Evolutionary conservation across 2,113 vertebrate species (phyloP).

Genomic region (Falcunculus frontatus): DNA sequence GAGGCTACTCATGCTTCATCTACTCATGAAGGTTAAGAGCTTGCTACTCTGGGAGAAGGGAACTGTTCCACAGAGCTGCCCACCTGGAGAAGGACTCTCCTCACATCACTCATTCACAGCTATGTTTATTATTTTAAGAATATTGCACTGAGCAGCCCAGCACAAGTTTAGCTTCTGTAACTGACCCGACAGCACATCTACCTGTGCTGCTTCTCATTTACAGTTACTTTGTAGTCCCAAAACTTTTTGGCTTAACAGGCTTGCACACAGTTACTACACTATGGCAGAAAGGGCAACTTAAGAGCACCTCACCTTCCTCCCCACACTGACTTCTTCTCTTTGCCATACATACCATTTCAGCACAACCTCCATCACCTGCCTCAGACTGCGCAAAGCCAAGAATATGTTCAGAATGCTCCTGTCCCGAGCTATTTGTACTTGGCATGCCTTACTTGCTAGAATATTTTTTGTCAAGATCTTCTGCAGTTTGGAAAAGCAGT

Average conservation of each 20-base stretch:
- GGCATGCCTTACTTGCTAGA: accelerated
- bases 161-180: not conserved
- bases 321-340: not conserved
- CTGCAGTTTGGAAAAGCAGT: not conserved
- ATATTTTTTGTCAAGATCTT: not conserved
- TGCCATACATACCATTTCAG: accelerated
- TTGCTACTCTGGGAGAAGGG: accelerated
- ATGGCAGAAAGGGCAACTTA: not conserved
- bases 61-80: not conserved
- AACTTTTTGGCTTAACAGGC: not conserved
- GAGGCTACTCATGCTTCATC: not conserved
- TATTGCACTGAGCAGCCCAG: not conserved
- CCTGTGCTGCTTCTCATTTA: not conserved
- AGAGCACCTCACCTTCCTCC: not conserved
- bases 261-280: not conserved
- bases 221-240: not conserved
- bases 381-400: not conserved
- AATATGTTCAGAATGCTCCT: not conserved
- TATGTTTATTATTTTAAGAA: not conserved
- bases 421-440: not conserved
- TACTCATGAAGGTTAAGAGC: not conserved
- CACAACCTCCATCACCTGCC: too few relatives aligned
- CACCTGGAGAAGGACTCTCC: not conserved
- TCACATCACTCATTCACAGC: not conserved
- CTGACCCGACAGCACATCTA: not conserved